Percentiles rank a stretch among this genome's conserved stretches.
These are phyloP conservation scores for Cylloceria caligata DNA, from an alignment of 2,888 invertebrate genomes.

Conservation along the genomic window DNA sequence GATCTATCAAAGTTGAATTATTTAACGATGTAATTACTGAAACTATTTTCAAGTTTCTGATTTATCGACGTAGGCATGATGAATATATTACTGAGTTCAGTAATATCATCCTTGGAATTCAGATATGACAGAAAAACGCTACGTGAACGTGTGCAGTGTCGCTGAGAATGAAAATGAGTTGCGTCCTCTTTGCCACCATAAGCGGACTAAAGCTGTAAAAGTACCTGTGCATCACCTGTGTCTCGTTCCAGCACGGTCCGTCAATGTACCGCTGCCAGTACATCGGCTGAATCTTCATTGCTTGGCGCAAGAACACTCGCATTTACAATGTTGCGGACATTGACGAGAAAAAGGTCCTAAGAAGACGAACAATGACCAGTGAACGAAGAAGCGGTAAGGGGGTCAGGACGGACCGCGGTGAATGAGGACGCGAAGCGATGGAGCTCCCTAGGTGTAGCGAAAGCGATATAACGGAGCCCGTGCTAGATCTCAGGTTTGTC, in stretches of 20 bases:
- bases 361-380: conserved; percentile 37
- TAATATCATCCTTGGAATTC: neutral
- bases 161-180: conserved; percentile 72
- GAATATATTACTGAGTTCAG: neutral
- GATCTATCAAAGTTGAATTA: neutral
- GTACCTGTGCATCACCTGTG: conserved; percentile 79
- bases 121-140: neutral
- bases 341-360: conserved; percentile 24
- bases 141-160: neutral
- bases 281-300: conserved; percentile 69
- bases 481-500: conserved; percentile 12
- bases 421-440: conserved; percentile 3
- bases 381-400: conserved; percentile 34
- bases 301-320: conserved; percentile 38
- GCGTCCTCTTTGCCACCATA: conserved; percentile 51
- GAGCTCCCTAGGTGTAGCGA: neutral
- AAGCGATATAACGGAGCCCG: conserved; percentile 48
- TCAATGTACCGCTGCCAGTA: conserved; percentile 76
- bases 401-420: conserved; percentile 10
- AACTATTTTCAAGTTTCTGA: neutral
- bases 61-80: neutral
- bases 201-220: conserved; percentile 79
- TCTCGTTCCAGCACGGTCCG: conserved; percentile 70
- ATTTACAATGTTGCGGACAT: conserved; percentile 1
- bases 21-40: neutral